Conservation (phyloP, 2,888 invertebrate species). For the Oligia fasciuncula region DNA sequence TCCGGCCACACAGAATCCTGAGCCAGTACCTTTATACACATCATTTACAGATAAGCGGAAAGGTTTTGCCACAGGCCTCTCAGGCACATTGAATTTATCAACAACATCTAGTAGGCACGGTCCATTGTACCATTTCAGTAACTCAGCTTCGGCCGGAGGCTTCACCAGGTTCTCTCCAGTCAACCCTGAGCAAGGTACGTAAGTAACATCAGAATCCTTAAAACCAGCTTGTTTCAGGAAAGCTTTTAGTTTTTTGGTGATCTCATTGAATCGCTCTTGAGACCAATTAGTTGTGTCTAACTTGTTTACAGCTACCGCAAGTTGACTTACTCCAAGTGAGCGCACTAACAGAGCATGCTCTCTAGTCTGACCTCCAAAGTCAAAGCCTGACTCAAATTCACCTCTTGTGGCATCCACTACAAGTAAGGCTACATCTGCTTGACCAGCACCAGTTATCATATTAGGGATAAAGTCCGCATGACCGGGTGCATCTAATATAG, state of each 20-base stretch:
- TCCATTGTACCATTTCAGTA: conserved; percentile 95
- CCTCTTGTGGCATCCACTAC: conserved; percentile 99
- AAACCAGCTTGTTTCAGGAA: conserved; percentile 98
- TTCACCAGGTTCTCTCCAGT: conserved; percentile 97
- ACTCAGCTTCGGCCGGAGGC: conserved; percentile 91
- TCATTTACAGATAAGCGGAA: conserved; percentile 98
- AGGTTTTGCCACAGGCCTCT: conserved; percentile 96
- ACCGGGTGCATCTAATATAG: conserved; percentile 98
- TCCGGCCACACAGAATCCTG: conserved; percentile 97
- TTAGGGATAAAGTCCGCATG: conserved; percentile 99
- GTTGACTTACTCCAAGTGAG: conserved; percentile 96
- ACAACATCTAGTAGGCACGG: conserved; percentile 96
- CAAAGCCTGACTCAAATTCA: conserved; percentile 99
- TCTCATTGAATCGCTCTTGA: conserved; percentile 96
- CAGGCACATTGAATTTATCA: conserved; percentile 96
- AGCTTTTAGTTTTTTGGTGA: conserved; percentile 93
- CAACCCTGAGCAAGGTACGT: conserved; percentile 98
- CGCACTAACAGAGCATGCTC: conserved; percentile 99
- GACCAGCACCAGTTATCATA: conserved; percentile 99
- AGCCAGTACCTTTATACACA: conserved; percentile 97
- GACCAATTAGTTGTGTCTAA: conserved; percentile 99
- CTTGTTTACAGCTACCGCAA: conserved; percentile 99
- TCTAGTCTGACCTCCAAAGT: conserved; percentile 98
- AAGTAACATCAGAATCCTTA: conserved; percentile 95
- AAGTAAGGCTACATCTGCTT: conserved; percentile 98